These are phyloP conservation scores for Synergus umbraculus DNA, from an alignment of 2,888 invertebrate genomes.

Conservation along the genomic window DNA sequence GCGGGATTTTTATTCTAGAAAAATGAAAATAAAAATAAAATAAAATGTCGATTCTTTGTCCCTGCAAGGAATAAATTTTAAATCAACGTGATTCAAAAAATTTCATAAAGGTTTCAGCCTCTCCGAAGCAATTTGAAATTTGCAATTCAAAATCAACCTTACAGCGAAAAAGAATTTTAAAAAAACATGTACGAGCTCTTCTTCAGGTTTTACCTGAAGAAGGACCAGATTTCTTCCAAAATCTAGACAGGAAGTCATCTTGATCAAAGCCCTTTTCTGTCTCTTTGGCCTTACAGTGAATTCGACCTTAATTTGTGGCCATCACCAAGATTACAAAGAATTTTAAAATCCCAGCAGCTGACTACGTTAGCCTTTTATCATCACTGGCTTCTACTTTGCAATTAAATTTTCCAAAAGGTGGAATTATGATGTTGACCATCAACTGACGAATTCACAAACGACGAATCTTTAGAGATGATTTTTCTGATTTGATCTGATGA, in stretches of 20 bases:
- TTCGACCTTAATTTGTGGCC: conserved; percentile 65
- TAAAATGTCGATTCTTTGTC: neutral
- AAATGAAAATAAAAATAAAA: conserved; percentile 20
- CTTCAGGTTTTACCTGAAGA: conserved; percentile 1
- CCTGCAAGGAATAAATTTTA: neutral
- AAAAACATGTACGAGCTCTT: conserved; percentile 43
- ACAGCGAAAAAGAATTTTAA: neutral
- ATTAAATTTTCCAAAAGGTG: conserved; percentile 42
- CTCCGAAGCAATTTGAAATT: neutral
- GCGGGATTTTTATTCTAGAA: conserved; percentile 63
- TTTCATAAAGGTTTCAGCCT: too few relatives aligned
- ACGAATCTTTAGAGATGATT: conserved; percentile 1
- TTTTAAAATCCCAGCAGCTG: conserved; percentile 70
- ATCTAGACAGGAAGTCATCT: conserved; percentile 45
- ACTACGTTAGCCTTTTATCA: conserved; percentile 74
- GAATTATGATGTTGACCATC: neutral
- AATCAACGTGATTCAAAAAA: neutral
- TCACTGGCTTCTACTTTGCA: conserved; percentile 68
- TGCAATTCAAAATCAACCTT: neutral
- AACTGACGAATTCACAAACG: conserved; percentile 14
- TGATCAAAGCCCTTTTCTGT: conserved; percentile 64
- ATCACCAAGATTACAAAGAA: conserved; percentile 77
- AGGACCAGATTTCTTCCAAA: conserved; percentile 34
- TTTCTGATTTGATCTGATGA: neutral
- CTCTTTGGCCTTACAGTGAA: conserved; percentile 77